phyloP scores from a whole-genome alignment of 2,113 vertebrate species.

The Ageneiosus marmoratus region DNA sequence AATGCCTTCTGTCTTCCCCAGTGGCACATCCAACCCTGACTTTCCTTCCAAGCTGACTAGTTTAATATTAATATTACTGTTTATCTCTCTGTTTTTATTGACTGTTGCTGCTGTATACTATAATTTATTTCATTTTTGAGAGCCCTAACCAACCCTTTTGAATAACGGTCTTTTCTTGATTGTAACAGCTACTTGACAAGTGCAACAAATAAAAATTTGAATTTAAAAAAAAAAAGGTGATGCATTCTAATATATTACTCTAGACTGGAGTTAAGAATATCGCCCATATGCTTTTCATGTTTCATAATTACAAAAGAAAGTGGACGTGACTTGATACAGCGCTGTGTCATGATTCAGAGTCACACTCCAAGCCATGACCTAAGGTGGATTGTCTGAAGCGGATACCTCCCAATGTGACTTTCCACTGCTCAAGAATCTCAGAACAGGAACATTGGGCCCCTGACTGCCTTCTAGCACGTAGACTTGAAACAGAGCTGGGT shows the following conservation, averaged over 20 bases:
- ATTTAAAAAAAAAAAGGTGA: too few relatives aligned
- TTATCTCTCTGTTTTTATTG: too few relatives aligned
- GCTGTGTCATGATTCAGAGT: constrained; percentile 21
- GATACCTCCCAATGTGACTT: constrained; percentile 34
- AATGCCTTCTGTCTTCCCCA: too few relatives aligned
- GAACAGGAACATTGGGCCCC: constrained; percentile 41
- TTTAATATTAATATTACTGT: too few relatives aligned
- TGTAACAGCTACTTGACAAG: too few relatives aligned
- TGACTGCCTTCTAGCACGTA: constrained; percentile 70
- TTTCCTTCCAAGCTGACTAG: too few relatives aligned
- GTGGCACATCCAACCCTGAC: too few relatives aligned
- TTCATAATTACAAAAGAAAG: neutral
- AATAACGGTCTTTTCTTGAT: too few relatives aligned
- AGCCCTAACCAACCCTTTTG: too few relatives aligned
- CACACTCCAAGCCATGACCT: constrained; percentile 60
- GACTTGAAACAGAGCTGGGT: constrained; percentile 60
- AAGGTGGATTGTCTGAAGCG: constrained; percentile 28
- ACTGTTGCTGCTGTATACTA: too few relatives aligned
- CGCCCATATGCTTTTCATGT: neutral
- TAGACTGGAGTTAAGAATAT: neutral
- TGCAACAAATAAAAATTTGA: too few relatives aligned
- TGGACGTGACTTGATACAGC: constrained; percentile 65
- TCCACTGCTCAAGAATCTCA: constrained; percentile 51
- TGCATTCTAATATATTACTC: neutral
- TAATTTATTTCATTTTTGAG: too few relatives aligned